These are phyloP conservation scores for Gymnorhina tibicen DNA, from an alignment of 2,113 vertebrate species.

Conservation along the genomic window DNA sequence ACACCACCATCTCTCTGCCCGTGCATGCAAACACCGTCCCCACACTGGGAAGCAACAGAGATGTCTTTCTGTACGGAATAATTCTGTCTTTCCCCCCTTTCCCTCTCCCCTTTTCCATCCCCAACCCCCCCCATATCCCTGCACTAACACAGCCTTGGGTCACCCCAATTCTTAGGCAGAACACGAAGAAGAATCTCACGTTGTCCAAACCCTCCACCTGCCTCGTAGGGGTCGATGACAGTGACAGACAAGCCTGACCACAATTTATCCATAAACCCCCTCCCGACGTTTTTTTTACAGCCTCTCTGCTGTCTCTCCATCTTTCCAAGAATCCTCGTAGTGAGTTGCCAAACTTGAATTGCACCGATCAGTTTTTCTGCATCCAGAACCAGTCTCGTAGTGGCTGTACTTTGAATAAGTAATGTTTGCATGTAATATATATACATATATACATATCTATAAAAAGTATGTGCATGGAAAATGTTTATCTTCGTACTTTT, in stretches of 20 bases:
- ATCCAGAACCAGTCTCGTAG: constrained; percentile 78
- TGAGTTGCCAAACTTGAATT: constrained; percentile 78
- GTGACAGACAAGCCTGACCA: neutral
- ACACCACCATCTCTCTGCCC: constrained; percentile 25
- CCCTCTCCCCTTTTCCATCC: neutral
- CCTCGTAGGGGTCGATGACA: neutral
- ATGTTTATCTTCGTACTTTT: constrained; percentile 90
- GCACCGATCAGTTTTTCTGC: constrained; percentile 75
- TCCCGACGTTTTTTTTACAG: constrained; percentile 44
- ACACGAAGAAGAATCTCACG: neutral
- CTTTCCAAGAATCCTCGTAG: constrained; percentile 61
- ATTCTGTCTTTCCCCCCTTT: neutral
- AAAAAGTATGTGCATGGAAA: constrained; percentile 89
- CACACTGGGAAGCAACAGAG: neutral
- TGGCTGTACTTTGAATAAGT: constrained; percentile 83
- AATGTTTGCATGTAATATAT: constrained; percentile 92
- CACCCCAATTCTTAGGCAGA: constrained; percentile 15
- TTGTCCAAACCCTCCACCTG: neutral
- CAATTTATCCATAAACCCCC: neutral
- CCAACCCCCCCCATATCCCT: neutral
- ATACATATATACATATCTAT: constrained; percentile 82
- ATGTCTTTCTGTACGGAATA: neutral
- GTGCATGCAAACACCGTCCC: constrained; percentile 37
- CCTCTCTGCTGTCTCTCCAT: constrained; percentile 61
- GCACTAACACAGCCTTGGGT: neutral